These are phyloP conservation scores for Colostygia pectinataria DNA, from an alignment of 2,888 invertebrate species.

Conservation along the genomic window DNA sequence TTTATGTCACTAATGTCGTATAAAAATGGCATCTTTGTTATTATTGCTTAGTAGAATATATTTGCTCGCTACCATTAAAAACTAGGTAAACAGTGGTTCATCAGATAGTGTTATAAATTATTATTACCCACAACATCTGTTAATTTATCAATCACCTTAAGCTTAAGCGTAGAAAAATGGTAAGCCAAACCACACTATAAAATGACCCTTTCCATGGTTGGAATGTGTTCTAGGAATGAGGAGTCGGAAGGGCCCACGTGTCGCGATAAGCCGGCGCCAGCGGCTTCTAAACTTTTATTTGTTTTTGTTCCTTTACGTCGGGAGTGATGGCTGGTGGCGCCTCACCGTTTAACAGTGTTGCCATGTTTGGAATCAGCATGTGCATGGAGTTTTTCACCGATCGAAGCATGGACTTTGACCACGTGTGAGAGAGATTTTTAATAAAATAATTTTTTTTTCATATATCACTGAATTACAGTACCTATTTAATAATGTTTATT, in stretches of 20 bases:
- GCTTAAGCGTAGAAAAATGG: conserved; percentile 3
- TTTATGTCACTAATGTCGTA: too few species aligned
- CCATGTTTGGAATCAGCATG: background rate
- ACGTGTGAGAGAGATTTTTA: too few species aligned
- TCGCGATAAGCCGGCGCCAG: conserved; percentile 73
- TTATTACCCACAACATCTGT: background rate
- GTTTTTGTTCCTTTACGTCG: conserved; percentile 47
- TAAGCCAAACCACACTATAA: conserved; percentile 19
- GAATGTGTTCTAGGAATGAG: conserved; percentile 65
- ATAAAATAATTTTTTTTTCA: background rate
- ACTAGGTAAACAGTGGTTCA: too few species aligned
- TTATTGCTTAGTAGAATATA: too few species aligned
- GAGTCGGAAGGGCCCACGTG: conserved; percentile 63
- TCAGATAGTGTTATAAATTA: too few species aligned
- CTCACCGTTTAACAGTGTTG: conserved; percentile 33
- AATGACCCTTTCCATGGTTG: conserved; percentile 39
- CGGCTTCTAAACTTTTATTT: conserved; percentile 42
- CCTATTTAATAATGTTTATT: too few species aligned
- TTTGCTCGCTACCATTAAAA: too few species aligned
- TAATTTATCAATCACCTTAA: background rate
- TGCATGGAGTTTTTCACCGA: too few species aligned
- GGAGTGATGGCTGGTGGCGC: conserved; percentile 53
- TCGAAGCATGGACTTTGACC: too few species aligned
- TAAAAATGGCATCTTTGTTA: too few species aligned
- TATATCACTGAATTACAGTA: background rate